Base-by-base conservation (phyloP, 2,888 invertebrate genomes). In the Amiota communis region DNA sequence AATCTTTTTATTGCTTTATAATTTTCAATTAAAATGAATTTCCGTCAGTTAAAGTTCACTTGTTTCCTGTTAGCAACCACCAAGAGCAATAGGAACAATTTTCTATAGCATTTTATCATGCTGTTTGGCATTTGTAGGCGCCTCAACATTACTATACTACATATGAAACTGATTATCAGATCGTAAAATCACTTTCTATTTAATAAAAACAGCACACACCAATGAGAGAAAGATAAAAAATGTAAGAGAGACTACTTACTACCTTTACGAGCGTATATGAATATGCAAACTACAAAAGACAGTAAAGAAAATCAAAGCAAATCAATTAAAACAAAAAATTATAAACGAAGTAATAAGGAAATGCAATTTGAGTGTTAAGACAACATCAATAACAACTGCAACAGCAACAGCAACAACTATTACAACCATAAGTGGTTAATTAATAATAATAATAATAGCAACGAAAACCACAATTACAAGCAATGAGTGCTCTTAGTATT, bases 391-490 rank as follows among this genome's bases (percentile, higher is more conserved):
- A 47, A 69, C 73, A 74, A 67, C 70, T 71, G 67, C 74, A 77
- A 71, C 70, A 49, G 68, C 75, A 78, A 70, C 74, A 74, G 75
- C 70, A 77, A 59, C 81, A 80, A 77, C 4, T 64, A 46, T 17
- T 48, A 13, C 36, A 36, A 2, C 36, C 36, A 36, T 36, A 36
- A 36, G 36, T 36, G 36, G 36, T 36, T 36, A 36, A 36, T 36
- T 36, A 36, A 36, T 36, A 36, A 4, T 36, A 36, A 36, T 36
- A 36, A 36, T 36, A 36, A 6, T 6, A 36, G 36, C 36, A 36
- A 36, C 77, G 85, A 86, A 83, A 83, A 79, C 72, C 47, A 17
- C 23, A 64, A 48, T 17, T 49, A 67, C 23, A 17, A 64, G 47
- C 71, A 71, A n/a, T 17, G 15, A 51, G n/a, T 36, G n/a, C 63